A percentile compares a stretch with the other conserved stretches of the same genome.
These are phyloP conservation scores for Pangasianodon gigas DNA, from an alignment of 2,113 vertebrate species.

Conservation along the genomic window DNA sequence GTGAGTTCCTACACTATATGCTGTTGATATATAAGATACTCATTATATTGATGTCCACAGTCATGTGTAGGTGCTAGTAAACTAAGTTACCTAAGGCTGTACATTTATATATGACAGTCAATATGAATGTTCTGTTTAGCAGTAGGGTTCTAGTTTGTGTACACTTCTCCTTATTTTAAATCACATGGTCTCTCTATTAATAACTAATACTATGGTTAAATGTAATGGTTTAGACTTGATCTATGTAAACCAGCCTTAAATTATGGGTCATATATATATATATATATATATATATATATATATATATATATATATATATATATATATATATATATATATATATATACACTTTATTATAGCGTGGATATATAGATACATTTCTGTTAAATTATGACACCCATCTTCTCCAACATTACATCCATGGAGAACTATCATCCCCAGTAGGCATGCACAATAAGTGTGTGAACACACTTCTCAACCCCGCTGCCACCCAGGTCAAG, in stretches of 20 bases:
- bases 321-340: neutral
- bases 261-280: slow-evolving; percentile 3
- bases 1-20: neutral
- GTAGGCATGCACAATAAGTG: neutral
- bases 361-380: neutral
- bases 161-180: neutral
- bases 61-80: neutral
- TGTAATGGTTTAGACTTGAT: neutral
- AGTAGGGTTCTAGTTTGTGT: neutral
- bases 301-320: slow-evolving; percentile 1
- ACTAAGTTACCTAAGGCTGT: neutral
- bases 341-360: neutral
- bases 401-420: neutral
- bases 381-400: neutral
- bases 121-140: neutral
- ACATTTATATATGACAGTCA: neutral
- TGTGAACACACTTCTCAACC: slow-evolving; percentile 17
- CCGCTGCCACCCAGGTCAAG: slow-evolving; percentile 41
- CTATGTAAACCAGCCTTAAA: neutral
- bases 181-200: neutral
- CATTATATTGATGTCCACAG: neutral
- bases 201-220: neutral
- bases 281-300: slow-evolving; percentile 1
- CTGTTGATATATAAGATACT: neutral
- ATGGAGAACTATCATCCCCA: neutral